A percentile compares a stretch with the other conserved stretches of the same genome.
Evolutionary conservation across 1,140 invertebrate species (phyloP).

Genomic region (Eurytemora carolleeae): DNA sequence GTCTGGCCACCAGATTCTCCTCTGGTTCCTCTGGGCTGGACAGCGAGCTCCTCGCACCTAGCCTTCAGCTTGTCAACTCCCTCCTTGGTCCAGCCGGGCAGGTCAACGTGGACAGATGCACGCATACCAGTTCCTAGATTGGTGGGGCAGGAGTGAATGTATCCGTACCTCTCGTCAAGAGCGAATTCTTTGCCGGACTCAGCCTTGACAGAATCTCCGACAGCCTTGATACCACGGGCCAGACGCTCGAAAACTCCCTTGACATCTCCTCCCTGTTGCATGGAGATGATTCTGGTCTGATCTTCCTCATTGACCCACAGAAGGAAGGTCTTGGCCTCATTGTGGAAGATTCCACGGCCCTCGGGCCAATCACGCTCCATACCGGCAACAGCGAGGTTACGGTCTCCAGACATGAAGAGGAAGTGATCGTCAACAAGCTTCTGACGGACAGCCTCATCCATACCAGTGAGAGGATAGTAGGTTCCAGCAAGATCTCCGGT

Average conservation of each 20-base stretch:
- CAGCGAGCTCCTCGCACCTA: constrained; percentile 12
- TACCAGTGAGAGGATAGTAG: constrained; percentile 26
- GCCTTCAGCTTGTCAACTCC: constrained; percentile 9
- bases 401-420: constrained; percentile 27
- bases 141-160: constrained; percentile 17
- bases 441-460: constrained; percentile 23
- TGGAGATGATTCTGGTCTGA: constrained; percentile 53
- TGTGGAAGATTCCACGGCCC: constrained; percentile 64
- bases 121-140: constrained; percentile 16
- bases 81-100: constrained; percentile 17
- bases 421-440: constrained; percentile 27
- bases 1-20: constrained; percentile 17
- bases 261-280: constrained; percentile 47
- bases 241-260: constrained; percentile 45
- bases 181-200: constrained; percentile 16
- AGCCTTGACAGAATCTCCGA: constrained; percentile 13
- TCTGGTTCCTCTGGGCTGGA: constrained; percentile 16
- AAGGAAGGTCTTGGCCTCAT: constrained; percentile 49
- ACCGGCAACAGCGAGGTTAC: constrained; percentile 23
- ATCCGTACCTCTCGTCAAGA: constrained; percentile 12
- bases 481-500: constrained; percentile 25
- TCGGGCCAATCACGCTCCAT: constrained; percentile 59
- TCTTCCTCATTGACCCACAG: constrained; percentile 82
- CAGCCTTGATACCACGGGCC: constrained; percentile 34
- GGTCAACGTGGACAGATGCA: constrained; percentile 16